Evolutionary conservation across 2,797 vertebrate genomes (phyloP).

Genomic region (Enteromius afrohamiltoni): DNA sequence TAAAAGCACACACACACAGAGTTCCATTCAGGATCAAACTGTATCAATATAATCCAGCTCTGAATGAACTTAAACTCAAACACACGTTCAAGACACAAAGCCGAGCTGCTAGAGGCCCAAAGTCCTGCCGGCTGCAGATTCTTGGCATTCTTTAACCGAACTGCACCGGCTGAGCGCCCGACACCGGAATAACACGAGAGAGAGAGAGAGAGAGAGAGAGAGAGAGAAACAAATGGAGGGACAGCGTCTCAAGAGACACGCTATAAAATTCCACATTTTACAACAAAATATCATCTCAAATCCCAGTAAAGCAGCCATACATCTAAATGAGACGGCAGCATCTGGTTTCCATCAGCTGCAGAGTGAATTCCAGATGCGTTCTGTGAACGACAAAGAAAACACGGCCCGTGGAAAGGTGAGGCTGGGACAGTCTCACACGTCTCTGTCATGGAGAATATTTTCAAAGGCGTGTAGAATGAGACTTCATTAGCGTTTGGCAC

Average conservation of each 20-base stretch:
- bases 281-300: background rate
- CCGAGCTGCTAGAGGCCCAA: conserved; percentile 75
- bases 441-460: background rate
- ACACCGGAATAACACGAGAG: conserved; percentile 2
- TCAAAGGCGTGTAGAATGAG: conserved; percentile 29
- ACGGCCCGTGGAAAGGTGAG: background rate
- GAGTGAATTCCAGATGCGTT: conserved; percentile 47
- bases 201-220: background rate
- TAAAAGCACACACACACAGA: background rate
- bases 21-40: conserved; percentile 16
- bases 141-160: conserved; percentile 74
- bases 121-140: conserved; percentile 78
- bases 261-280: conserved; percentile 7
- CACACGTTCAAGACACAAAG: conserved; percentile 58
- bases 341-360: conserved; percentile 39
- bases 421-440: background rate
- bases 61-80: conserved; percentile 60
- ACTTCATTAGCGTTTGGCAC: conserved; percentile 36
- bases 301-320: background rate
- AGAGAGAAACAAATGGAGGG: background rate
- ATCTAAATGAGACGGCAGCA: conserved; percentile 26
- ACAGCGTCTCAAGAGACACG: background rate
- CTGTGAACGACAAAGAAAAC: conserved; percentile 36
- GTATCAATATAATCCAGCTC: conserved; percentile 46
- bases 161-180: background rate